Conservation (phyloP, 2,113 vertebrate genomes). For the Mionectes macconnelli region DNA sequence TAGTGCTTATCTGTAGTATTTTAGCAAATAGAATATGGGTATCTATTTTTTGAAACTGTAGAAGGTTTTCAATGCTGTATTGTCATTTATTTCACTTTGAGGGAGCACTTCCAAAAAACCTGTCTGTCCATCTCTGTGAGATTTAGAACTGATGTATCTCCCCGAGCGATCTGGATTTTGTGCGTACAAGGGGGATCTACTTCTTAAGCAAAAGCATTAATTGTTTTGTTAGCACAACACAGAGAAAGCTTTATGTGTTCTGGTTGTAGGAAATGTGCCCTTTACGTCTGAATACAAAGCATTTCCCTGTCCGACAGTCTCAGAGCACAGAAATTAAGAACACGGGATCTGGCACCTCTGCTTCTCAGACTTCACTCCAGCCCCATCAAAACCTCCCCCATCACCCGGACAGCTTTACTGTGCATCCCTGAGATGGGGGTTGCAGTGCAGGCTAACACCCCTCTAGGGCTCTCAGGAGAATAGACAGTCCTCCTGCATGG, state of each 20-base stretch:
- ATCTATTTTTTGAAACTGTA: constrained; percentile 32
- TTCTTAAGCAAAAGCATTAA: constrained; percentile 1
- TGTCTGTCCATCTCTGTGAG: not conserved
- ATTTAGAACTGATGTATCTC: not conserved
- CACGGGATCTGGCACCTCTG: not conserved
- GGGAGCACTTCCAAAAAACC: not conserved
- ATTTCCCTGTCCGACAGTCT: not conserved
- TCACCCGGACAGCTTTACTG: not conserved
- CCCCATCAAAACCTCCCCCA: not conserved
- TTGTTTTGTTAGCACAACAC: not conserved
- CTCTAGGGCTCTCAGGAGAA: not conserved
- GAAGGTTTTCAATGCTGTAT: constrained; percentile 21
- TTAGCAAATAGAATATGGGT: constrained; percentile 8
- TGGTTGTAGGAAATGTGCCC: not conserved
- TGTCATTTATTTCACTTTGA: constrained; percentile 5
- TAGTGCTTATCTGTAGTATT: constrained; percentile 57
- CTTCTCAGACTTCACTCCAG: not conserved
- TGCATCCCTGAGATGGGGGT: no score
- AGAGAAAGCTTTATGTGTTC: not conserved
- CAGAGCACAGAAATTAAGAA: not conserved
- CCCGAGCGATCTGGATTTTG: not conserved
- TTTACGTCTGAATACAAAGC: not conserved
- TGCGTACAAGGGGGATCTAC: not conserved
- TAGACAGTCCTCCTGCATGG: not conserved
- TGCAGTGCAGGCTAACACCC: not conserved